phyloP scores from a whole-genome alignment of 2,113 vertebrate species.

The Bothrops jararaca region DNA sequence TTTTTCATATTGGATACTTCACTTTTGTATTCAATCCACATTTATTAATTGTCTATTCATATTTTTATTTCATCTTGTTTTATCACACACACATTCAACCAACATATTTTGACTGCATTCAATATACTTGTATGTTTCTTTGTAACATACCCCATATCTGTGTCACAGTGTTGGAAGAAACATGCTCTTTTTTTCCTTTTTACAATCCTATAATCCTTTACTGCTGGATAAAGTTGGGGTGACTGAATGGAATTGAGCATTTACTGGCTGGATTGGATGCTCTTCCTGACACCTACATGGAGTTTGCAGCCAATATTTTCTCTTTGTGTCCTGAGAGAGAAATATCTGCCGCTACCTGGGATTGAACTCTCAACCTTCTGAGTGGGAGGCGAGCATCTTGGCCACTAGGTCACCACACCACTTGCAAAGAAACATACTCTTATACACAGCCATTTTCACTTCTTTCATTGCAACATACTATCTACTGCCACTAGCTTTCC shows the following conservation, averaged over 20 bases:
- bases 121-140: neutral
- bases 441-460: neutral
- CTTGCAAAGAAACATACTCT: neutral
- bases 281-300: neutral
- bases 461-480: neutral
- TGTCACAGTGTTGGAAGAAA: neutral
- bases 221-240: neutral
- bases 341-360: neutral
- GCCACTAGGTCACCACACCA: neutral
- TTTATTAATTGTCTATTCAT: neutral
- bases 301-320: neutral
- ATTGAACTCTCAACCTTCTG: neutral
- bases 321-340: neutral
- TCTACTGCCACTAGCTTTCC: neutral
- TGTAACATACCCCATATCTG: neutral
- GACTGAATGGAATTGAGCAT: neutral
- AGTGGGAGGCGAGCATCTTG: neutral
- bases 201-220: neutral
- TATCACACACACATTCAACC: neutral
- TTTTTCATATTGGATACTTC: neutral
- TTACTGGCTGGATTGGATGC: neutral
- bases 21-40: neutral
- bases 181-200: neutral
- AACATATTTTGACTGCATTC: neutral
- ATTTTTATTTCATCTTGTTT: neutral